Evolutionary conservation across 1,140 invertebrate species (phyloP), one percentile per base, ranked within the genome.

Genomic region (Leptopilina boulardi): DNA sequence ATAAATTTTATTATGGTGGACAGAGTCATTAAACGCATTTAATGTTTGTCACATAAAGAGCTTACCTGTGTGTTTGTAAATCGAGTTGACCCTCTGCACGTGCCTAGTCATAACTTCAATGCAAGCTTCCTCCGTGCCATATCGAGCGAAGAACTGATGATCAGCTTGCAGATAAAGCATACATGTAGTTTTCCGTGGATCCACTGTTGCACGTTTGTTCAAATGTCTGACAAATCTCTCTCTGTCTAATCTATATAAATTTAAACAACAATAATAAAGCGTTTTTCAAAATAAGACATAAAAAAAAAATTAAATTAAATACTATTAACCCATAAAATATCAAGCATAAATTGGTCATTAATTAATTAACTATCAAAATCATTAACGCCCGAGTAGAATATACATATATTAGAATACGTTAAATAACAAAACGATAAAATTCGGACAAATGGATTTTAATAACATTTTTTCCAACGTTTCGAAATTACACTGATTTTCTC

Each of bases 91-190:
- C 86, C 97, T 93, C 87, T 99, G 97, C 15, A 98, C 97, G 87
- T 98, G 97, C 71, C 97, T 92, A 0, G 97, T 98, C 93, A 99
- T 98, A 26, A 98, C 96, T 89, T 98, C 97, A 82, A 99, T 98
- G 86, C 97, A 97, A 0, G 97, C 96, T 88, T 99, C 97, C 86
- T 98, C 96, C 13, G 96, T 96, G 38, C 96, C 96, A 88, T 98
- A 97, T 91, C 96, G 95, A 85, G 97, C 93, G 89, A 95, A 98
- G 91, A 98, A 98, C 87, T 98, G 94, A 92, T 98, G 97, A 92
- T 98, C 97, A 2, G 97, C 97, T 91, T 98, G 97, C 79, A 98
- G 92, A 90, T 98, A 99, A 15, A 99, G 91, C 94, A 98, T 97
- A 87, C 97, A 98, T 0, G 95, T 96, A 1, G 94, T 96, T 87